A percentile compares a stretch with the other conserved stretches of the same genome.
Conservation (phyloP, 2,888 invertebrate genomes). For the Pandemis cinnamomeana region DNA sequence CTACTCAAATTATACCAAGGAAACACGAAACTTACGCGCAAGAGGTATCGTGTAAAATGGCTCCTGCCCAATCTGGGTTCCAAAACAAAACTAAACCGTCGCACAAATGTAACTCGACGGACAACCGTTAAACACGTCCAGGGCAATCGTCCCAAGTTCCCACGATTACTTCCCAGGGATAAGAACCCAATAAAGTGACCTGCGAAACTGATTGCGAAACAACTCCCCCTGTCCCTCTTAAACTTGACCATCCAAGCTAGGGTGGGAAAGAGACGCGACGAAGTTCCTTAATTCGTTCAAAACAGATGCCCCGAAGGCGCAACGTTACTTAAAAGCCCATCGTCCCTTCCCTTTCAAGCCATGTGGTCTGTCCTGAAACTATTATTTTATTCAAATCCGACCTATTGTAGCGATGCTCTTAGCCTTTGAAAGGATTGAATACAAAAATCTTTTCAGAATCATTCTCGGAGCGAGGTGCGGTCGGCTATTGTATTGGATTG, state of each 20-base stretch:
- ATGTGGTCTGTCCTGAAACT: slow-evolving; percentile 66
- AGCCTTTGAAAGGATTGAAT: slow-evolving; percentile 40
- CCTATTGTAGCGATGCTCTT: slow-evolving; percentile 57
- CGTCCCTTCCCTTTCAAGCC: slow-evolving; percentile 54
- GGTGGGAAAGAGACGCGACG: background rate
- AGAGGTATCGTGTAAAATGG: background rate
- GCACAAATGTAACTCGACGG: slow-evolving; percentile 16
- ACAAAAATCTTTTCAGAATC: slow-evolving; percentile 28
- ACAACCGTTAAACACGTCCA: slow-evolving; percentile 21
- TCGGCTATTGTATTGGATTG: background rate
- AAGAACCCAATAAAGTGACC: slow-evolving; percentile 58
- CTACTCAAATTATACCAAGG: too few species aligned
- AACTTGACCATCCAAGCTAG: background rate
- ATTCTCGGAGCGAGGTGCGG: background rate
- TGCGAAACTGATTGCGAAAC: slow-evolving; percentile 31
- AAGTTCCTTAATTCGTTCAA: slow-evolving; percentile 23
- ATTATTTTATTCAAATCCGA: slow-evolving; percentile 77
- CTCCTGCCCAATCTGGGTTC: background rate
- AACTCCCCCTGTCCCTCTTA: slow-evolving; percentile 1
- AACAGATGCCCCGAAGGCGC: slow-evolving; percentile 33
- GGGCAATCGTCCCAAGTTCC: slow-evolving; percentile 16
- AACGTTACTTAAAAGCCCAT: slow-evolving; percentile 55
- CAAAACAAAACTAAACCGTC: slow-evolving; percentile 25
- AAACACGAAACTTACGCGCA: too few species aligned
- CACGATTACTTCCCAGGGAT: slow-evolving; percentile 18